Evolutionary conservation across 2,888 invertebrate genomes (phyloP).

Genomic region (Aspidiotus rigidus): DNA sequence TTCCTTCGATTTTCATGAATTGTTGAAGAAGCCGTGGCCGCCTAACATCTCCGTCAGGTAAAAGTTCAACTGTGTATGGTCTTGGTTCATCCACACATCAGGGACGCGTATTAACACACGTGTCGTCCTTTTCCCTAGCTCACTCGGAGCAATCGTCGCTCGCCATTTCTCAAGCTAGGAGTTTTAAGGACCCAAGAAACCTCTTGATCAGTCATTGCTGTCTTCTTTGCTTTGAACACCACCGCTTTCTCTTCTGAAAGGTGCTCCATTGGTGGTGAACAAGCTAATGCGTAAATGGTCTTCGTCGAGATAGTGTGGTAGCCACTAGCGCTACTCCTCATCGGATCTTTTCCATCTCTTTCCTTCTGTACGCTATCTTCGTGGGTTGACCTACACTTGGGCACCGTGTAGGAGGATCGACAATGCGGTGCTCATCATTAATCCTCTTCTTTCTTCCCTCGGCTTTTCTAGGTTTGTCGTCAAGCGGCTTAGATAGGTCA

Average conservation of each 20-base stretch:
- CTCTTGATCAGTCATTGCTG: background rate
- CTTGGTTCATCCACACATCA: background rate
- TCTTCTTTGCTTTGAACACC: background rate
- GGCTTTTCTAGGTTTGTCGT: slow-evolving; percentile 8
- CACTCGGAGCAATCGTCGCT: background rate
- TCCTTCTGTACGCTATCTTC: background rate
- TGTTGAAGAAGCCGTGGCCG: too few relatives aligned
- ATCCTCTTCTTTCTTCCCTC: background rate
- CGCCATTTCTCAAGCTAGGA: background rate
- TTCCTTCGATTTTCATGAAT: too few relatives aligned
- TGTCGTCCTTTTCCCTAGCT: background rate
- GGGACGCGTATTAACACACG: background rate
- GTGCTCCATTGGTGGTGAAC: background rate
- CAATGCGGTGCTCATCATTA: background rate
- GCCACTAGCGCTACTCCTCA: background rate
- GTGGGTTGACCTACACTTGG: slow-evolving; percentile 11
- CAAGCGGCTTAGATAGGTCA: background rate
- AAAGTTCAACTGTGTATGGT: too few relatives aligned
- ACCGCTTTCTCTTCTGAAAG: background rate
- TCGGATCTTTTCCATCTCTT: slow-evolving; percentile 3
- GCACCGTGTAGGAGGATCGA: slow-evolving; percentile 10
- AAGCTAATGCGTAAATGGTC: background rate
- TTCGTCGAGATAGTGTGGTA: background rate
- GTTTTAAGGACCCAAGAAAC: background rate
- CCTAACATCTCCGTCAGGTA: too few relatives aligned